phyloP scores from a whole-genome alignment of 2,113 vertebrate genomes.

The Sardina pilchardus region DNA sequence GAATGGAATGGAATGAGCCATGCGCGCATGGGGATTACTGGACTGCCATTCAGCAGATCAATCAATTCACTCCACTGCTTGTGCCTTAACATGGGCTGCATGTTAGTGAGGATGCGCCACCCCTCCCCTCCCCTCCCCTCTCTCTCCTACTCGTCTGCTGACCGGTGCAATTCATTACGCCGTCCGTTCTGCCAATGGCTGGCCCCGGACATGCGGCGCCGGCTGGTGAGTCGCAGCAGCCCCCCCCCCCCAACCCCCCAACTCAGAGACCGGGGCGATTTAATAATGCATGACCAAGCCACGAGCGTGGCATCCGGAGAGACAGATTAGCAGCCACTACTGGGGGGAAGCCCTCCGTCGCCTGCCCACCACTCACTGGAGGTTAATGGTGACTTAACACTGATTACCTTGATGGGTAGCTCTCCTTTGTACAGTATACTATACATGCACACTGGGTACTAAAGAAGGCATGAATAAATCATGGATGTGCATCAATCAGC shows the following conservation, averaged over 20 bases:
- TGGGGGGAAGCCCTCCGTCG: constrained; percentile 10
- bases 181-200: neutral
- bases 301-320: constrained; percentile 17
- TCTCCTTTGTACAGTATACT: neutral
- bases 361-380: neutral
- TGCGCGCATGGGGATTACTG: neutral
- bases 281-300: constrained; percentile 30
- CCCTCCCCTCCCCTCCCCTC: neutral
- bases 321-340: constrained; percentile 15
- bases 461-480: neutral
- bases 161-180: neutral
- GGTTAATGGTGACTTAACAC: neutral
- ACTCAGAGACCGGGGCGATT: constrained; percentile 2
- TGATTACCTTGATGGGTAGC: neutral
- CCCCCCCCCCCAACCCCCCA: too few species aligned
- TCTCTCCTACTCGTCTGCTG: neutral
- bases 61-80: neutral
- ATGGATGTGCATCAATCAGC: neutral
- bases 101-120: neutral
- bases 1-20: neutral
- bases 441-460: neutral
- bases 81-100: neutral
- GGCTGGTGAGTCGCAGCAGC: neutral
- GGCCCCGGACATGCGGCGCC: neutral
- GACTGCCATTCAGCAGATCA: constrained; percentile 8